Percentiles rank a stretch among this genome's conserved stretches.
Evolutionary conservation across 2,797 vertebrate genomes (phyloP).

Genomic region (Melanotaenia trifasciata): DNA sequence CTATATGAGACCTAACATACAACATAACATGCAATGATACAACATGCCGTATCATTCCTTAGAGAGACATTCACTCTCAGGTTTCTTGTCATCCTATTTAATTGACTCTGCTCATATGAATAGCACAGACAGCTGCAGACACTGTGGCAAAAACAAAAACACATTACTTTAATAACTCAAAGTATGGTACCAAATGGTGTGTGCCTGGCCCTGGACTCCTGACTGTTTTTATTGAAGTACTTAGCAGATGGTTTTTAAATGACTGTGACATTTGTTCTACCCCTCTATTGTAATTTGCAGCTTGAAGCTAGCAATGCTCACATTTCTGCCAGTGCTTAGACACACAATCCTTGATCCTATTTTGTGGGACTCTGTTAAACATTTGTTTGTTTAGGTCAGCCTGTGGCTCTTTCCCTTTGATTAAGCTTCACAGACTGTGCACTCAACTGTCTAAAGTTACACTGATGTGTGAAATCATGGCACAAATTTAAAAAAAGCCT

Average conservation of each 20-base stretch:
- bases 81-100: constrained; percentile 57
- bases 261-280: constrained; percentile 73
- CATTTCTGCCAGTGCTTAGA: constrained; percentile 23
- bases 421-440: constrained; percentile 51
- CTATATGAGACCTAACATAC: constrained; percentile 1
- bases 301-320: constrained; percentile 38
- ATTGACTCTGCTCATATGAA: constrained; percentile 65
- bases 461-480: constrained; percentile 25
- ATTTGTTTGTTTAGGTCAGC: constrained; percentile 56
- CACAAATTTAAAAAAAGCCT: constrained; percentile 48
- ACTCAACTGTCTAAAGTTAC: constrained; percentile 38
- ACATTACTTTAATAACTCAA: constrained; percentile 73
- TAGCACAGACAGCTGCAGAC: constrained; percentile 65
- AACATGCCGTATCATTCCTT: constrained; percentile 9
- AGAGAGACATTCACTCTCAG: constrained; percentile 38
- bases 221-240: constrained; percentile 78
- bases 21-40: neutral
- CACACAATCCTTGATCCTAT: constrained; percentile 14
- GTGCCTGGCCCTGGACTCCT: constrained; percentile 57
- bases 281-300: constrained; percentile 44
- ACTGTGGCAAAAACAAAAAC: constrained; percentile 64
- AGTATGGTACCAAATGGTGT: constrained; percentile 76
- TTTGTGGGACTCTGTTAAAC: constrained; percentile 25
- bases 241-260: constrained; percentile 85
- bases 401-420: constrained; percentile 46